phyloP scores from a whole-genome alignment of 2,113 vertebrate genomes.

The Planiliza haematocheilus region DNA sequence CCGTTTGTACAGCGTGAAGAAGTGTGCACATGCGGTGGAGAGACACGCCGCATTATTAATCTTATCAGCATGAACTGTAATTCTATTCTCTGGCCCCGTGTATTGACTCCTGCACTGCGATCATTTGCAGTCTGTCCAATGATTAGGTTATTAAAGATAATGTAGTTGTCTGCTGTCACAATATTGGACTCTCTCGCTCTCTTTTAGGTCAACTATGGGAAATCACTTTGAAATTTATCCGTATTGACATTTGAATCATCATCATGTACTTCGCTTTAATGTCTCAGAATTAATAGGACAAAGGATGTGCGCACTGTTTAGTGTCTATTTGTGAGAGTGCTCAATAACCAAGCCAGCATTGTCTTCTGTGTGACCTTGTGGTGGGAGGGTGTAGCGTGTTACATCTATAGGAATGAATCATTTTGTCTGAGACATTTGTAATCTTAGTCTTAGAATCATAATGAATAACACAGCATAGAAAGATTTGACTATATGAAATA shows the following conservation, averaged over 20 bases:
- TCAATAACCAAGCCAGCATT: conserved; percentile 58
- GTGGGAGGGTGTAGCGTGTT: conserved; percentile 15
- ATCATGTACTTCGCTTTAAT: conserved; percentile 76
- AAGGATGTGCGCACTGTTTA: conserved; percentile 48
- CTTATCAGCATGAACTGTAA: conserved; percentile 73
- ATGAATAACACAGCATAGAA: no score
- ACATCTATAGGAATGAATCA: conserved; percentile 35
- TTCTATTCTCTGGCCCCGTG: conserved; percentile 66
- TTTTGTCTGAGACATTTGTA: conserved; percentile 5
- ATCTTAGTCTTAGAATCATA: not conserved
- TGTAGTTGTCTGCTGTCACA: conserved; percentile 85
- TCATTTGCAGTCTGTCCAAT: conserved; percentile 78
- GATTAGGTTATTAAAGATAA: conserved; percentile 87
- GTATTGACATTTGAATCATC: conserved; percentile 85
- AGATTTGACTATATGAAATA: not conserved
- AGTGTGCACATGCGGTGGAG: conserved; percentile 18
- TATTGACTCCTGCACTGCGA: conserved; percentile 81
- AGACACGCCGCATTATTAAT: conserved; percentile 73
- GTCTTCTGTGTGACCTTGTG: conserved; percentile 71
- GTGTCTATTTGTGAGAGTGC: conserved; percentile 61
- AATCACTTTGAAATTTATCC: conserved; percentile 83
- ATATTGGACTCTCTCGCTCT: conserved; percentile 77
- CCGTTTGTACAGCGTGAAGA: conserved; percentile 22
- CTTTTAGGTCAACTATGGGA: conserved; percentile 85
- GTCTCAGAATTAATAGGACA: conserved; percentile 76